Evolutionary conservation across 2,113 vertebrate genomes (phyloP).

Genomic region (Corythaixoides concolor): DNA sequence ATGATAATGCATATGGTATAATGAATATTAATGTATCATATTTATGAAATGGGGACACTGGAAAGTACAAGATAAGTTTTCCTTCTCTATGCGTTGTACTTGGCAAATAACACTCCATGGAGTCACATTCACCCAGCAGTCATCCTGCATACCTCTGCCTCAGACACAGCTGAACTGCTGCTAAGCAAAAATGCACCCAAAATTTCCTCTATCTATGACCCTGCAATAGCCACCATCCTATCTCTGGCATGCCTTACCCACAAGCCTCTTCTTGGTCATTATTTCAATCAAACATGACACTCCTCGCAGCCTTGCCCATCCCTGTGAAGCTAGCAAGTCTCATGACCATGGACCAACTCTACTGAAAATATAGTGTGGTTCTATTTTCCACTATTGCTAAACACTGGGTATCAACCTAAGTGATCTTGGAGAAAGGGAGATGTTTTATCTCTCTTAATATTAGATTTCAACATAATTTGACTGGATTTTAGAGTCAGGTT

Average conservation of each 20-base stretch:
- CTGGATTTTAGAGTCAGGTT: background rate
- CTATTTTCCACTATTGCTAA: background rate
- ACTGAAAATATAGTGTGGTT: background rate
- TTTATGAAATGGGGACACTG: conserved; percentile 68
- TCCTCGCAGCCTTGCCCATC: background rate
- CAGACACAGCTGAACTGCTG: background rate
- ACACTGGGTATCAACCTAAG: background rate
- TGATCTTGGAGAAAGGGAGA: background rate
- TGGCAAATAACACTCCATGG: background rate
- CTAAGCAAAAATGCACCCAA: background rate
- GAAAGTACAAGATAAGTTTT: conserved; percentile 66
- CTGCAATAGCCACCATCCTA: background rate
- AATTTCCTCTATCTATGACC: background rate
- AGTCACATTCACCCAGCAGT: background rate
- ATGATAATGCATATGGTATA: conserved; percentile 66
- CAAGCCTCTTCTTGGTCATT: background rate
- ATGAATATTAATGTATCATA: conserved; percentile 74
- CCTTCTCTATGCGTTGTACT: background rate
- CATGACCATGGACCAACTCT: background rate
- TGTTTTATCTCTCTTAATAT: background rate
- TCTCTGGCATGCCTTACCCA: background rate
- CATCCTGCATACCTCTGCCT: background rate
- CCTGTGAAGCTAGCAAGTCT: background rate
- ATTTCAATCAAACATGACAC: background rate
- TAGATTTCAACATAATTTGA: background rate